Percentiles rank a stretch among this genome's conserved stretches.
phyloP scores from a whole-genome alignment of 2,888 invertebrate species.

The Priocnemis perturbator region DNA sequence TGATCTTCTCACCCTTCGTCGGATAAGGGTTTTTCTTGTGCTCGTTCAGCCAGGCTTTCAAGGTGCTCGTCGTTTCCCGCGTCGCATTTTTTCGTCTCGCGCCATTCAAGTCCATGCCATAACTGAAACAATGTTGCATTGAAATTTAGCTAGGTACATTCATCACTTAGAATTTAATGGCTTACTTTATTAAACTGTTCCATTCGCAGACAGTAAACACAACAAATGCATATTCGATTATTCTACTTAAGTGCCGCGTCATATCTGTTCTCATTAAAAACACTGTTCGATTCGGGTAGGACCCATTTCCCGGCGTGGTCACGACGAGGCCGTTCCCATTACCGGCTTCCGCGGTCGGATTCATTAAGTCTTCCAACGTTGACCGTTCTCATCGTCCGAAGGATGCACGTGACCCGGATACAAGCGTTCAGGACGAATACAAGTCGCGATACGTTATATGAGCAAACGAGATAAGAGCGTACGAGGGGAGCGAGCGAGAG shows the following conservation, averaged over 20 bases:
- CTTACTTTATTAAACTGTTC: too few species aligned
- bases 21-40: conserved; percentile 99
- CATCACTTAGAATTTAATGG: too few species aligned
- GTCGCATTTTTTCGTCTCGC: conserved; percentile 98
- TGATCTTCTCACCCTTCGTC: conserved; percentile 99
- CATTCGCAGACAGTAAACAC: not conserved
- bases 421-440: conserved; percentile 29
- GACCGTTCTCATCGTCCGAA: conserved; percentile 35
- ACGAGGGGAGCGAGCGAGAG: conserved; percentile 30
- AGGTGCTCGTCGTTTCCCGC: conserved; percentile 96
- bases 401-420: conserved; percentile 51
- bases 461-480: conserved; percentile 19
- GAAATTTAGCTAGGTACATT: too few species aligned
- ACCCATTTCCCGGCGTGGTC: too few species aligned
- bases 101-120: conserved; percentile 96
- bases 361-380: conserved; percentile 38
- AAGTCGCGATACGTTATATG: conserved; percentile 43
- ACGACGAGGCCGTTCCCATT: too few species aligned
- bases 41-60: conserved; percentile 98
- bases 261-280: too few species aligned
- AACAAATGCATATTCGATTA: conserved; percentile 18
- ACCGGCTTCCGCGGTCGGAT: conserved; percentile 14
- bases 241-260: too few species aligned
- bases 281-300: too few species aligned
- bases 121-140: conserved; percentile 78